phyloP scores from a whole-genome alignment of 2,113 vertebrate genomes.

The Pungitius pungitius region DNA sequence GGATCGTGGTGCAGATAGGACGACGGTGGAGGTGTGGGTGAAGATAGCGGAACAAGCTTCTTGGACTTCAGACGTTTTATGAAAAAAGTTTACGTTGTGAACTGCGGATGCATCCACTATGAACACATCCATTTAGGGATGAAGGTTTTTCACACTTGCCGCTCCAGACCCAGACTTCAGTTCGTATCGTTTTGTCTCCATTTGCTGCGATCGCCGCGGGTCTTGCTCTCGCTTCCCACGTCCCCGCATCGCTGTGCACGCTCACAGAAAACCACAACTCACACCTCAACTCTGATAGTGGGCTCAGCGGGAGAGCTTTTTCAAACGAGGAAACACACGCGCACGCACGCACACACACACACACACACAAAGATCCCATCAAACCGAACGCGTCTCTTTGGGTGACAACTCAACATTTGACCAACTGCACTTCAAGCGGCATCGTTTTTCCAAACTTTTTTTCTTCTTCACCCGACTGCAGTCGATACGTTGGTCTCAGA shows the following conservation, averaged over 20 bases:
- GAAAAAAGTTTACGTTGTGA: neutral
- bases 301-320: neutral
- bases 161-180: neutral
- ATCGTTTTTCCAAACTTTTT: neutral
- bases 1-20: neutral
- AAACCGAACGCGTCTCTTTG: neutral
- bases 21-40: neutral
- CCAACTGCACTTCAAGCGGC: conserved; percentile 3
- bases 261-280: no score
- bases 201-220: no score
- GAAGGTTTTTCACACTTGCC: no score
- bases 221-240: neutral
- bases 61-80: neutral
- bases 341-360: neutral
- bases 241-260: neutral
- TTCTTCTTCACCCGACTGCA: neutral
- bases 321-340: neutral
- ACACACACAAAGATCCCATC: neutral
- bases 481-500: conserved; percentile 32
- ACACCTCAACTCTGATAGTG: neutral
- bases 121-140: neutral
- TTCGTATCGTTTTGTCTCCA: neutral
- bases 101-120: neutral
- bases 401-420: conserved; percentile 9
- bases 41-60: neutral